Percentiles rank a stretch among this genome's conserved stretches.
Conservation (phyloP, 2,888 invertebrate genomes). For the Drosophila quinaria region DNA sequence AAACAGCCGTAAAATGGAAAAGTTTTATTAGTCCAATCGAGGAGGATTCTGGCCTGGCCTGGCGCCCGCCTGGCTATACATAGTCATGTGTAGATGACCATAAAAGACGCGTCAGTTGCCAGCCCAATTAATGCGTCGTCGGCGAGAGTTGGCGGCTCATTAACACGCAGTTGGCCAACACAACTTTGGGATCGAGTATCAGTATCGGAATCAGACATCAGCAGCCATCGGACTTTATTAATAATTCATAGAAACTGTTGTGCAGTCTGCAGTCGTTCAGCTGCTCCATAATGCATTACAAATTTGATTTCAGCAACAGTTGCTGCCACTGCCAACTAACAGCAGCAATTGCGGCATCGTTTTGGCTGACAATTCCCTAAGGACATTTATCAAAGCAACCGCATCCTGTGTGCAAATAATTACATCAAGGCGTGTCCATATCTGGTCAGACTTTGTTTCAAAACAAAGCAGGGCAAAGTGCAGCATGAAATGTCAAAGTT, state of each 20-base stretch:
- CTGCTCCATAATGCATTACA: slow-evolving; percentile 76
- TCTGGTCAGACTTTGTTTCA: slow-evolving; percentile 37
- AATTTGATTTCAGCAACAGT: slow-evolving; percentile 55
- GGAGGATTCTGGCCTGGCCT: slow-evolving; percentile 25
- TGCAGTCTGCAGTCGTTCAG: slow-evolving; percentile 25
- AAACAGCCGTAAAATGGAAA: slow-evolving; percentile 64
- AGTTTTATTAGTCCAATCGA: slow-evolving; percentile 58
- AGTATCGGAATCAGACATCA: slow-evolving; percentile 11
- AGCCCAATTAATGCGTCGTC: slow-evolving; percentile 73
- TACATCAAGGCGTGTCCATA: slow-evolving; percentile 45
- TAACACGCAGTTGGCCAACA: slow-evolving; percentile 69
- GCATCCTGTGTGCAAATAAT: slow-evolving; percentile 32
- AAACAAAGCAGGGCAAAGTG: slow-evolving; percentile 1
- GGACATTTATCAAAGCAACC: neutral
- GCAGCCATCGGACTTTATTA: slow-evolving; percentile 56
- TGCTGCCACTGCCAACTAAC: slow-evolving; percentile 9
- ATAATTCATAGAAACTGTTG: slow-evolving; percentile 69
- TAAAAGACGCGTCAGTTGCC: slow-evolving; percentile 53
- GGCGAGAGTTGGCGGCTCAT: slow-evolving; percentile 75
- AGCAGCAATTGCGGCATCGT: slow-evolving; percentile 2
- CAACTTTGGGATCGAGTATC: slow-evolving; percentile 33
- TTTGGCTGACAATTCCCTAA: slow-evolving; percentile 2
- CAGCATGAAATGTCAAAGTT: neutral
- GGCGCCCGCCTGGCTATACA: slow-evolving; percentile 66
- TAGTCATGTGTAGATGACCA: slow-evolving; percentile 59